Conservation (phyloP, 2,113 vertebrate genomes). For the Austrofundulus limnaeus region DNA sequence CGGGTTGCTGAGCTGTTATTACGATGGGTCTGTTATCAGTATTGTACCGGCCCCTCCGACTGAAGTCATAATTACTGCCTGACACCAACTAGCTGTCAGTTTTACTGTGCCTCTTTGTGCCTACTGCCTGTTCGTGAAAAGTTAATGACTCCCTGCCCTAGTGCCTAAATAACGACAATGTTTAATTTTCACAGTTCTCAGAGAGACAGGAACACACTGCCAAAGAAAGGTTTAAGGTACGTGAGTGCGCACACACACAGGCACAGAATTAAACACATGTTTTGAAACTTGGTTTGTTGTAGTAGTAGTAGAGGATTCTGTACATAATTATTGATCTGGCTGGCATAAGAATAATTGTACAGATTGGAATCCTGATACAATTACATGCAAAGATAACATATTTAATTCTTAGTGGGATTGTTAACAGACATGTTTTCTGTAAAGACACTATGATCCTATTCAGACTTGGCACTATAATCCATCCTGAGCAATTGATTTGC, state of each 20-base stretch:
- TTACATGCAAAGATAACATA: too few relatives aligned
- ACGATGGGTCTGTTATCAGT: conserved; percentile 54
- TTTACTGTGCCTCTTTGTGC: conserved; percentile 52
- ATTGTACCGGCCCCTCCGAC: conserved; percentile 21
- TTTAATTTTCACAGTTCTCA: conserved; percentile 81
- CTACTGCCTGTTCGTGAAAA: conserved; percentile 32
- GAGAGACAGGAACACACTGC: conserved; percentile 91
- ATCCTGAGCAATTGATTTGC: too few relatives aligned
- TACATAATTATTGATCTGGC: too few relatives aligned
- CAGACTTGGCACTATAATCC: too few relatives aligned
- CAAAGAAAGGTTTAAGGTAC: conserved; percentile 96
- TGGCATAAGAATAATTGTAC: too few relatives aligned
- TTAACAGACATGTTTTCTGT: too few relatives aligned
- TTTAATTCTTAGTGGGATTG: too few relatives aligned
- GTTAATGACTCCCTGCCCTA: conserved; percentile 55
- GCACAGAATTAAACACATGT: conserved; percentile 1
- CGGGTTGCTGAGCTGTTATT: conserved; percentile 40
- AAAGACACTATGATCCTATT: too few relatives aligned
- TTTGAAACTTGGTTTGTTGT: not conserved
- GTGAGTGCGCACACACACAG: conserved; percentile 6
- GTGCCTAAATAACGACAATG: conserved; percentile 63
- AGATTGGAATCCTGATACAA: too few relatives aligned
- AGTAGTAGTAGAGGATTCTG: too few relatives aligned
- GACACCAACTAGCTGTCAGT: conserved; percentile 51
- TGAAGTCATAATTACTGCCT: conserved; percentile 62